Evolutionary conservation across 2,797 vertebrate species (phyloP).

Genomic region (Dromococcyx pavoninus): DNA sequence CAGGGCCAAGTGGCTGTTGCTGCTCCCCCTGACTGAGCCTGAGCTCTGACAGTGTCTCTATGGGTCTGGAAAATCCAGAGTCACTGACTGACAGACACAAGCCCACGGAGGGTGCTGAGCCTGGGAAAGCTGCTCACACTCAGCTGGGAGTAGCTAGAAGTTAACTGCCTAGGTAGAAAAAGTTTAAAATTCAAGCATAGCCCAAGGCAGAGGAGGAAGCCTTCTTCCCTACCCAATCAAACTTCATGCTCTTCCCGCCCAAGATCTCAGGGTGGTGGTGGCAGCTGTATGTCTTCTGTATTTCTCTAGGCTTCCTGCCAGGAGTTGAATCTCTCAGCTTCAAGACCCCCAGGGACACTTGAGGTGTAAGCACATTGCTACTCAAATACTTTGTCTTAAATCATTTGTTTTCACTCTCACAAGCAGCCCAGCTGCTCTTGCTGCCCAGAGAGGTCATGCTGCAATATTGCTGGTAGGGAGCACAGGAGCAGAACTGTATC

Average conservation of each 20-base stretch:
- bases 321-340: neutral
- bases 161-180: neutral
- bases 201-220: neutral
- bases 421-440: too few relatives aligned
- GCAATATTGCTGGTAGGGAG: too few relatives aligned
- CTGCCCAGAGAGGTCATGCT: too few relatives aligned
- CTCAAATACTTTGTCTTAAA: too few relatives aligned
- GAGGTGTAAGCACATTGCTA: too few relatives aligned
- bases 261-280: neutral
- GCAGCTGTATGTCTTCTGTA: neutral
- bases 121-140: neutral
- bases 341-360: accelerated
- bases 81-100: neutral
- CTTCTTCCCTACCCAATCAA: accelerated
- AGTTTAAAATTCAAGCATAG: neutral
- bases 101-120: neutral
- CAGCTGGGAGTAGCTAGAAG: neutral
- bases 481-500: too few relatives aligned
- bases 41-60: accelerated
- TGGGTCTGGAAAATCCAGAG: neutral
- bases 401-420: too few relatives aligned
- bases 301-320: neutral
- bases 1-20: neutral
- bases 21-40: neutral
- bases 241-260: neutral